phyloP scores from a whole-genome alignment of 2,888 invertebrate species.

The Nemoura dubitans region DNA sequence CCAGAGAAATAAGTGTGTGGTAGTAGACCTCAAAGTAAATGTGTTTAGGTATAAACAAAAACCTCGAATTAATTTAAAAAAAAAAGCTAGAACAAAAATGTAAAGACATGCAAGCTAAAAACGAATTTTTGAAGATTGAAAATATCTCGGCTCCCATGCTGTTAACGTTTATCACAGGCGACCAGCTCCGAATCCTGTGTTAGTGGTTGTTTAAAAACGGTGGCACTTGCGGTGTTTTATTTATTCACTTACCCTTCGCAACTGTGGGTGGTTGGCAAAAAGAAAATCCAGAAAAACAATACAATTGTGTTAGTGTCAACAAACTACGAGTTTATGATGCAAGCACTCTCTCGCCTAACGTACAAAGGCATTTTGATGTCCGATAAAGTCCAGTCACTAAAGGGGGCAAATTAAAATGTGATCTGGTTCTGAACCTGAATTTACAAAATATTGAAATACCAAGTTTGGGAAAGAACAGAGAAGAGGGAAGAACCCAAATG shows the following conservation, averaged over 20 bases:
- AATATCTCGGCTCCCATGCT: too few relatives aligned
- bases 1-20: background rate
- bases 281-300: constrained; percentile 45
- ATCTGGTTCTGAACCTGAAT: background rate
- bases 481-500: background rate
- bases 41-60: background rate
- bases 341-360: constrained; percentile 19
- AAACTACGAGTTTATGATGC: constrained; percentile 29
- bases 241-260: constrained; percentile 49
- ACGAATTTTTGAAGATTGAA: too few relatives aligned
- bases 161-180: too few relatives aligned
- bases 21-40: background rate
- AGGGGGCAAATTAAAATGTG: background rate
- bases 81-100: background rate
- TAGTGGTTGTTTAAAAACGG: background rate
- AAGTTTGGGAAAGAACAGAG: background rate
- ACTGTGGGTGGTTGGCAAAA: constrained; percentile 49
- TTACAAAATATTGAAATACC: background rate
- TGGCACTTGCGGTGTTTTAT: constrained; percentile 10
- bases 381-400: background rate
- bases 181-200: background rate
- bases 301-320: constrained; percentile 48
- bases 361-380: background rate
- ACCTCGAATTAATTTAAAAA: background rate
- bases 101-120: too few relatives aligned